phyloP scores from a whole-genome alignment of 2,888 invertebrate species.

The Nymphalis c-album region DNA sequence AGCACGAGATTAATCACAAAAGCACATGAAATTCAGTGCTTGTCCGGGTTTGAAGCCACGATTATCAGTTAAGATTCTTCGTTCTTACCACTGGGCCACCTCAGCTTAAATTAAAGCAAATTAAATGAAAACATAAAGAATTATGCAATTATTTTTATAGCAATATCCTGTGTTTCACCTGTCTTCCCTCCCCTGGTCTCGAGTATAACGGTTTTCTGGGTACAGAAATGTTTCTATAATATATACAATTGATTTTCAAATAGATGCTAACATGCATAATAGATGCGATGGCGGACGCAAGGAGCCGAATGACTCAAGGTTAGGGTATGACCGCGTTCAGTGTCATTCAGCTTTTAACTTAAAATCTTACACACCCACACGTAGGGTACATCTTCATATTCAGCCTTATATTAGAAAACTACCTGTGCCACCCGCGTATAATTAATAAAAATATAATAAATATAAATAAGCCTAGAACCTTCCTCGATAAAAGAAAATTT shows the following conservation, averaged over 20 bases:
- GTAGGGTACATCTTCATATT: neutral
- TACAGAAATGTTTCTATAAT: neutral
- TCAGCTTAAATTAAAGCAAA: too few relatives aligned
- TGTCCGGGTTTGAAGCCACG: too few relatives aligned
- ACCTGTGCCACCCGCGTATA: too few relatives aligned
- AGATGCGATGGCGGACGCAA: constrained; percentile 33
- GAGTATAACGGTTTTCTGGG: constrained; percentile 10
- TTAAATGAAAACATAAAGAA: too few relatives aligned
- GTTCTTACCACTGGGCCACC: too few relatives aligned
- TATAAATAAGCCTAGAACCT: too few relatives aligned
- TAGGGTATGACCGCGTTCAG: constrained; percentile 39
- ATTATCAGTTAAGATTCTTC: too few relatives aligned
- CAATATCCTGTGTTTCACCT: neutral
- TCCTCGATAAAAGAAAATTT: too few relatives aligned
- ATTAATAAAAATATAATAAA: too few relatives aligned
- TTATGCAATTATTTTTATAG: too few relatives aligned
- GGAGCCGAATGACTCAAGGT: constrained; percentile 37
- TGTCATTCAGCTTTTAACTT: constrained; percentile 11
- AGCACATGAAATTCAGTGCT: too few relatives aligned
- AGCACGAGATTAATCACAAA: too few relatives aligned
- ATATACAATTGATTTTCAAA: constrained; percentile 37
- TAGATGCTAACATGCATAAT: constrained; percentile 35
- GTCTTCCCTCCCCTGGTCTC: neutral
- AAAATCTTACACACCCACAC: neutral
- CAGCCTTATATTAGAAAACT: neutral